phyloP scores from a whole-genome alignment of 1,140 invertebrate species.

The Helicorthomorpha holstii region DNA sequence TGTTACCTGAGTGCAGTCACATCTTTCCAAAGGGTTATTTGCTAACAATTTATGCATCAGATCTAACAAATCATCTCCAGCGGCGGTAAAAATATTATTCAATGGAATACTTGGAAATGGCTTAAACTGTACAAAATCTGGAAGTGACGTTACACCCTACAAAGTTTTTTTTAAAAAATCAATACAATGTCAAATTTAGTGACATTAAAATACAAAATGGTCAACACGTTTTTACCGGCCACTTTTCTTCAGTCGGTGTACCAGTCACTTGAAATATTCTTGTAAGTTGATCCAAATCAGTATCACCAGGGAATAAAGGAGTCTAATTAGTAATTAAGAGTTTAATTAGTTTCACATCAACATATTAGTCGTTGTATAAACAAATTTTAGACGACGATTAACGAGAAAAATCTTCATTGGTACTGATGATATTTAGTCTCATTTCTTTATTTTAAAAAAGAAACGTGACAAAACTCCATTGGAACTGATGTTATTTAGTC shows the following conservation, averaged over 20 bases:
- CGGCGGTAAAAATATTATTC: constrained; percentile 88
- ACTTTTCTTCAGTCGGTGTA: constrained; percentile 78
- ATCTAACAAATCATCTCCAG: constrained; percentile 77
- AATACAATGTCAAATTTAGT: constrained; percentile 6
- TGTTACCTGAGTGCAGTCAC: constrained; percentile 63
- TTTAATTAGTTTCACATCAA: too few relatives aligned
- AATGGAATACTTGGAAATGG: constrained; percentile 61
- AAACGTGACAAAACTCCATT: too few relatives aligned
- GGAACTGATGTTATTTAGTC: too few relatives aligned
- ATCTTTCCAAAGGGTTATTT: constrained; percentile 69
- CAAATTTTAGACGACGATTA: too few relatives aligned
- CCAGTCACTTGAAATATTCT: constrained; percentile 86
- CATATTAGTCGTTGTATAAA: too few relatives aligned
- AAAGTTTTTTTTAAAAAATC: constrained; percentile 14
- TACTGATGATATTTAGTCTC: too few relatives aligned
- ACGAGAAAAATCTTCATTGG: too few relatives aligned
- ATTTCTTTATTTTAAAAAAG: too few relatives aligned
- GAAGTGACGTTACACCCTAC: constrained; percentile 58
- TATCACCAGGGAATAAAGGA: constrained; percentile 90
- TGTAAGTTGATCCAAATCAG: constrained; percentile 88
- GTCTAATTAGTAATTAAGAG: constrained; percentile 36
- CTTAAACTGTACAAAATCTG: constrained; percentile 89
- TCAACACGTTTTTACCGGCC: constrained; percentile 44
- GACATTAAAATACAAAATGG: background rate
- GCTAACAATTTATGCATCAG: constrained; percentile 59